Evolutionary conservation across 1,140 invertebrate genomes (phyloP).

Genomic region (Drosophila setifemur): DNA sequence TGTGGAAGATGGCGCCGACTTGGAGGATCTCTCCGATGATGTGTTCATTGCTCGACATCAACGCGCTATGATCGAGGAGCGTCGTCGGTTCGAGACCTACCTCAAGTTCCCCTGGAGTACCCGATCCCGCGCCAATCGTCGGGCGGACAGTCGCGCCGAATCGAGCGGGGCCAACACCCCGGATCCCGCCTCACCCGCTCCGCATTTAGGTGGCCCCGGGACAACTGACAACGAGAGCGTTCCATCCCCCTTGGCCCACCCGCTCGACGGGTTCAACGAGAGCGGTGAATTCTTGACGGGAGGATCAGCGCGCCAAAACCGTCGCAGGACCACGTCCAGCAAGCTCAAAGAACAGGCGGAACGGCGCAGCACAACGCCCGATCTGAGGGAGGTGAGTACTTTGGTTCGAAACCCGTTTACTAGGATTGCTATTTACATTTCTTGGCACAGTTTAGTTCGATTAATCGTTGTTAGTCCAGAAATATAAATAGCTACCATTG

Average conservation of each 20-base stretch:
- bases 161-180: constrained; percentile 89
- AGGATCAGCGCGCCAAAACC: constrained; percentile 66
- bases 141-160: constrained; percentile 87
- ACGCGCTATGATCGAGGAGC: constrained; percentile 89
- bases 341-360: constrained; percentile 77
- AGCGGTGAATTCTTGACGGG: constrained; percentile 5
- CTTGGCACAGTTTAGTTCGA: too few species aligned
- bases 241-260: constrained; percentile 84
- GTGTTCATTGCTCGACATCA: constrained; percentile 87
- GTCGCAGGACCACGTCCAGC: constrained; percentile 81
- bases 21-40: constrained; percentile 88
- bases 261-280: constrained; percentile 69
- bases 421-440: too few species aligned
- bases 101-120: constrained; percentile 86
- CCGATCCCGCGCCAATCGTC: constrained; percentile 85
- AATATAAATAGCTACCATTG: too few species aligned
- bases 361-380: constrained; percentile 79
- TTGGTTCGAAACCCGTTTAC: too few species aligned
- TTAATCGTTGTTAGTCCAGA: too few species aligned
- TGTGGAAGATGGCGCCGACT: constrained; percentile 7
- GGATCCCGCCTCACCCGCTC: constrained; percentile 84
- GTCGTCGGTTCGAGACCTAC: constrained; percentile 89
- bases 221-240: constrained; percentile 79
- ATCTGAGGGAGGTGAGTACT: constrained; percentile 78
- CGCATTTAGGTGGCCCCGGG: constrained; percentile 30